phyloP scores from a whole-genome alignment of 1,140 invertebrate species.

The Steinernema feltiae region DNA sequence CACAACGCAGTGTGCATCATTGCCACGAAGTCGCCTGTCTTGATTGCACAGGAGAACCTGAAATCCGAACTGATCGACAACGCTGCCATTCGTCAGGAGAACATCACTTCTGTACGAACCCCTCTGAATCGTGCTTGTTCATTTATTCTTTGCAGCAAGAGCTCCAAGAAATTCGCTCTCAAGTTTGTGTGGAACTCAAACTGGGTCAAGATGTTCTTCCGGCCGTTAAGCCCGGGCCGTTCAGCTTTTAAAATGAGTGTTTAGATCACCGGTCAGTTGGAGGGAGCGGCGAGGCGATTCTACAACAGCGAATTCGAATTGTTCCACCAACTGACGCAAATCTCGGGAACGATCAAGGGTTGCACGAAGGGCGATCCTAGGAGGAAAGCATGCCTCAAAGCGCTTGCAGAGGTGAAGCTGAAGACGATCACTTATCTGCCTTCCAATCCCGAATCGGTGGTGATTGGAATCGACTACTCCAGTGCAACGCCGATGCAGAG shows the following conservation, averaged over 20 bases:
- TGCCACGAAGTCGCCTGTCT: no score
- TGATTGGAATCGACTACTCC: conserved; percentile 91
- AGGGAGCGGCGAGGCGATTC: conserved; percentile 85
- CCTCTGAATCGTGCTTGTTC: no score
- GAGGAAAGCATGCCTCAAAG: conserved; percentile 85
- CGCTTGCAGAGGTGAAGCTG: conserved; percentile 76
- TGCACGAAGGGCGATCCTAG: conserved; percentile 74
- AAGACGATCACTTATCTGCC: conserved; percentile 92
- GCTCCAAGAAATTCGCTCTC: no score
- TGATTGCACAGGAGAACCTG: no score
- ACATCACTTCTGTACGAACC: no score
- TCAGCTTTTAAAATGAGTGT: conserved; percentile 16
- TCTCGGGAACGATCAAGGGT: conserved; percentile 80
- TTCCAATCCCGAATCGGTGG: conserved; percentile 95
- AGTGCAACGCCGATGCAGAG: conserved; percentile 98
- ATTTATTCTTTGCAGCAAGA: no score
- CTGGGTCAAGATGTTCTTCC: no score
- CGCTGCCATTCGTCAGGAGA: no score
- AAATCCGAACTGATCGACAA: no score
- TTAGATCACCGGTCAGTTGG: conserved; percentile 74
- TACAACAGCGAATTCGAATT: conserved; percentile 96
- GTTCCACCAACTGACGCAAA: conserved; percentile 90
- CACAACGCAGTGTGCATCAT: no score
- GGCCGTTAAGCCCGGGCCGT: no score
- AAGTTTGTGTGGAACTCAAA: no score